phyloP scores from a whole-genome alignment of 2,113 vertebrate genomes.

The Agapornis roseicollis region DNA sequence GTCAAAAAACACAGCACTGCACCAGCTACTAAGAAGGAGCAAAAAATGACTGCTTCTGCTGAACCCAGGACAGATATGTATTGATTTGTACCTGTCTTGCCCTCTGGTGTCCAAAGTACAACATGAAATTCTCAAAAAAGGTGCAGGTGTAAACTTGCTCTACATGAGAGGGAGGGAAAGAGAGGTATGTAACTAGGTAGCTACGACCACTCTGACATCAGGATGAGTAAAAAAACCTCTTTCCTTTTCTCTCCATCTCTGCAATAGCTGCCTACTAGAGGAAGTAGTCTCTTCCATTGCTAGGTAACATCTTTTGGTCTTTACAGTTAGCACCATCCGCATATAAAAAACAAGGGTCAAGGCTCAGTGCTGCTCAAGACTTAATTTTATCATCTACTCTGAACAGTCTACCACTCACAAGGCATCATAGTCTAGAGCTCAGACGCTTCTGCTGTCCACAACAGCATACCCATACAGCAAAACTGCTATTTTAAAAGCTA shows the following conservation, averaged over 20 bases:
- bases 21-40: too few species aligned
- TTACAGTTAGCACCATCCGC: background rate
- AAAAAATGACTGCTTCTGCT: too few species aligned
- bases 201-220: background rate
- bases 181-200: background rate
- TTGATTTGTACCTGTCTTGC: background rate
- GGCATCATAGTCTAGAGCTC: background rate
- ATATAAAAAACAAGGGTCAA: background rate
- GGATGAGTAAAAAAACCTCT: background rate
- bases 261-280: background rate
- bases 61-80: background rate
- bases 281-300: background rate
- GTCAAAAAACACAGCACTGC: too few species aligned
- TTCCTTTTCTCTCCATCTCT: background rate
- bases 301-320: background rate
- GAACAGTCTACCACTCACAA: background rate
- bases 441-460: background rate
- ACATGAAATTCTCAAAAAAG: background rate
- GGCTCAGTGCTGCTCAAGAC: background rate
- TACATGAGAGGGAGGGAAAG: background rate
- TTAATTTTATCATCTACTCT: background rate
- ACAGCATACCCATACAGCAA: background rate
- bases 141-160: background rate
- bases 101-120: background rate
- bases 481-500: background rate